A percentile compares a stretch with the other conserved stretches of the same genome.
phyloP scores from a whole-genome alignment of 2,888 invertebrate genomes.

The Cephus pulcher region DNA sequence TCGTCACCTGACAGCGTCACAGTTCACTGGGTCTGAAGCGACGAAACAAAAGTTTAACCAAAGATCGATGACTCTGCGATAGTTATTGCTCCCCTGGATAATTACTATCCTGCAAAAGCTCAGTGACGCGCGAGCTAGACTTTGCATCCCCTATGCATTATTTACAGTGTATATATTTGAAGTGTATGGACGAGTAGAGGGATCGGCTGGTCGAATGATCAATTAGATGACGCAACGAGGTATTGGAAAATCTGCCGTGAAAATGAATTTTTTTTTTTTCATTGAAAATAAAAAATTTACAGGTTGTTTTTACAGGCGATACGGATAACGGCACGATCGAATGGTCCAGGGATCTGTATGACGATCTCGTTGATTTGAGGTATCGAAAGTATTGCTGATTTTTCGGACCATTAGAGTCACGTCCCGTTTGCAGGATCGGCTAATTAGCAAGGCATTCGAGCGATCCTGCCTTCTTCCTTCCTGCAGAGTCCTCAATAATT shows the following conservation, averaged over 20 bases:
- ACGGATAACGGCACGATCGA: background rate
- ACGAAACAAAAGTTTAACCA: background rate
- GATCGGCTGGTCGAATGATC: background rate
- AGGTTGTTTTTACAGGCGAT: background rate
- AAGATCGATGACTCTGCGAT: background rate
- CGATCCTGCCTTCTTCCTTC: slow-evolving; percentile 25
- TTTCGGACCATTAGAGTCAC: background rate
- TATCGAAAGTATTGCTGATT: background rate
- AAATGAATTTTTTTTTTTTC: background rate
- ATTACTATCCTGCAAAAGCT: background rate
- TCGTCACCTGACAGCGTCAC: slow-evolving; percentile 11
- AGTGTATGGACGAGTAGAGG: background rate
- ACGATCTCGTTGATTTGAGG: background rate
- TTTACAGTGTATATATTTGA: background rate
- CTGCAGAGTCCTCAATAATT: slow-evolving; percentile 63
- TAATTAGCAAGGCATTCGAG: slow-evolving; percentile 53
- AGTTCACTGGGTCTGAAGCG: background rate
- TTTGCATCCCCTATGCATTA: background rate
- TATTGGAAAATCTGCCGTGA: background rate
- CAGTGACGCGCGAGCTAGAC: background rate
- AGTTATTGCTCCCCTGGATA: background rate
- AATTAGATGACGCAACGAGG: background rate
- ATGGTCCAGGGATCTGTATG: background rate
- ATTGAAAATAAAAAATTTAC: background rate
- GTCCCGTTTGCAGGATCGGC: slow-evolving; percentile 47